These are phyloP conservation scores for Hetaerina titia DNA, from an alignment of 2,888 invertebrate species.

Conservation along the genomic window DNA sequence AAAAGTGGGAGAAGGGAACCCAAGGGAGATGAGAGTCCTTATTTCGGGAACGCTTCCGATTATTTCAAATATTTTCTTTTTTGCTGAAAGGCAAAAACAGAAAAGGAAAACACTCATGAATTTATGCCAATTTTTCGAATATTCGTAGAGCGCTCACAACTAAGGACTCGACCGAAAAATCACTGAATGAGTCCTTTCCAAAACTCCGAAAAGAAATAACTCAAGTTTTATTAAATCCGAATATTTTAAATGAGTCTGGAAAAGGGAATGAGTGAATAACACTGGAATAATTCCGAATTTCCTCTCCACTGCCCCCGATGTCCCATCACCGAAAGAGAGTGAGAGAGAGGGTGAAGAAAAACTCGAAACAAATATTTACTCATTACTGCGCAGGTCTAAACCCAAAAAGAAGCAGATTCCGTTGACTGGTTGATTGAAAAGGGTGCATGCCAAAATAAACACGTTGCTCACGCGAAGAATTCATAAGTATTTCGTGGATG, in stretches of 20 bases:
- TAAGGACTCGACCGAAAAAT: not conserved
- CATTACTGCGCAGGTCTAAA: not conserved
- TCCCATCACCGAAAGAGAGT: too few relatives aligned
- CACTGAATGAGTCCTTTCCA: too few relatives aligned
- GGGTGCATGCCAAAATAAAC: not conserved
- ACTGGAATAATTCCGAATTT: not conserved
- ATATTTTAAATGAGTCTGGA: not conserved
- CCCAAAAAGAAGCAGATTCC: not conserved
- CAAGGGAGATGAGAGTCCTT: not conserved
- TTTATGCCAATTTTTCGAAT: not conserved
- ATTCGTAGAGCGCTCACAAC: not conserved
- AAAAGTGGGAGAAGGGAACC: not conserved
- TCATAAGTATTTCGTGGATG: not conserved
- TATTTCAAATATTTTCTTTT: not conserved
- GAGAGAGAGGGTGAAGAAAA: not conserved
- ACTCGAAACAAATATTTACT: conserved; percentile 1
- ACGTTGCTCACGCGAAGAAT: not conserved
- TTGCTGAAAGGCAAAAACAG: not conserved
- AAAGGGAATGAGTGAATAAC: not conserved
- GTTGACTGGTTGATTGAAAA: not conserved
- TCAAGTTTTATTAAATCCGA: not conserved
- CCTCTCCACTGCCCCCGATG: not conserved
- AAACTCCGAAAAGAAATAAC: not conserved
- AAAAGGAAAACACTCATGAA: not conserved
- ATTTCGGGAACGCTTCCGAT: not conserved